A percentile compares a stretch with the other conserved stretches of the same genome.
phyloP scores from a whole-genome alignment of 2,113 vertebrate species.

The Melanostigma gelatinosum region DNA sequence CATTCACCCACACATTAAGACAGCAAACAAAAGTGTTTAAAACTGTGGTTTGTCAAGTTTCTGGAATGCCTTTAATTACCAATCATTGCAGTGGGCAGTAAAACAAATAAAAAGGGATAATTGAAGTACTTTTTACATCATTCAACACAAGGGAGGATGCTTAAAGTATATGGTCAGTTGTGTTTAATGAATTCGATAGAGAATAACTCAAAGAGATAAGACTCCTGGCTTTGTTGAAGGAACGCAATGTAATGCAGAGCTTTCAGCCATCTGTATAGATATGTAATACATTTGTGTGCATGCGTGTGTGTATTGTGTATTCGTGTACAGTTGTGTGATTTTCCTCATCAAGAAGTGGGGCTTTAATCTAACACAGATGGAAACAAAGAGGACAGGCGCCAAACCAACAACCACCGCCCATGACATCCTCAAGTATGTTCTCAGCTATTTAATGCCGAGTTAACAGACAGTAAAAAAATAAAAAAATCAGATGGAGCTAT shows the following conservation, averaged over 20 bases:
- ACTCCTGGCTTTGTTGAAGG: neutral
- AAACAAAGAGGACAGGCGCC: conserved; percentile 36
- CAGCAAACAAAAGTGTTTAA: conserved; percentile 22
- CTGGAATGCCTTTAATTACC: conserved; percentile 8
- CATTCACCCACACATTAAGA: conserved; percentile 32
- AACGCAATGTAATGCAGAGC: neutral
- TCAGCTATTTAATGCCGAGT: conserved; percentile 34
- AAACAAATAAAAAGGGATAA: conserved; percentile 6
- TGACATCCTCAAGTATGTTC: conserved; percentile 22
- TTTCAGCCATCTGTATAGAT: neutral
- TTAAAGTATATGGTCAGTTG: neutral
- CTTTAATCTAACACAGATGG: conserved; percentile 51
- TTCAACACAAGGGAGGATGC: neutral
- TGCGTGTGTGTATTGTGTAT: neutral
- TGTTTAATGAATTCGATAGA: neutral
- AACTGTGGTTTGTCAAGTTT: conserved; percentile 13
- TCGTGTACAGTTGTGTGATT: conserved; percentile 1
- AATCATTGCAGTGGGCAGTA: neutral
- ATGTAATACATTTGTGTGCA: neutral
- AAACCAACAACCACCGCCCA: conserved; percentile 15
- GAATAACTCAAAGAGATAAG: neutral
- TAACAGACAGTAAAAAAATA: conserved; percentile 50
- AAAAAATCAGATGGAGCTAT: conserved; percentile 31
- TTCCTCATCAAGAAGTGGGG: conserved; percentile 23
- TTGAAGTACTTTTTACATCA: neutral